Conservation (phyloP, 2,797 vertebrate genomes). For the Falco novaeseelandiae region DNA sequence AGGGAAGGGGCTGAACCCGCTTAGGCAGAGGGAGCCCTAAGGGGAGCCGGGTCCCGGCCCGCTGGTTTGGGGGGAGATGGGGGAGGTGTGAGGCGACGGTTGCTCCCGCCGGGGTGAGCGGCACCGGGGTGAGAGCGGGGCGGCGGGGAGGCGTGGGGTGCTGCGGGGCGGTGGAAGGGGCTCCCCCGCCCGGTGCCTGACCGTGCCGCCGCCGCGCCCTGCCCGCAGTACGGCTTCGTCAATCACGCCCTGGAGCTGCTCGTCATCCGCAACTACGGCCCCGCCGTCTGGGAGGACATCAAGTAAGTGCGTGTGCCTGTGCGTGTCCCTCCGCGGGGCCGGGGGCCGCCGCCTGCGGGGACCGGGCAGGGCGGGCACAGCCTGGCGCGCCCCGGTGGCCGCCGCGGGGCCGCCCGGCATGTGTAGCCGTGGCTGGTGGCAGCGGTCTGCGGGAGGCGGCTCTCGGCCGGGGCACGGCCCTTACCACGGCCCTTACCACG, state of each 20-base stretch:
- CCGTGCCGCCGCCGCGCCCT: neutral
- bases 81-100: neutral
- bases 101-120: neutral
- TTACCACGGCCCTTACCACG: neutral
- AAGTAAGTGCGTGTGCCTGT: conserved; percentile 81
- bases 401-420: neutral
- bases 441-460: neutral
- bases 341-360: neutral
- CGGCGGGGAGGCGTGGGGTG: neutral
- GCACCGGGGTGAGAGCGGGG: too few species aligned
- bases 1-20: neutral
- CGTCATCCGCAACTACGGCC: conserved; percentile 96
- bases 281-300: conserved; percentile 98
- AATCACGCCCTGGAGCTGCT: conserved; percentile 98
- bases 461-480: neutral
- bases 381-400: neutral
- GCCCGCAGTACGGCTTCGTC: conserved; percentile 94
- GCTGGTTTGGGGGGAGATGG: neutral
- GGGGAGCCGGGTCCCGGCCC: neutral
- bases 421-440: fast-evolving
- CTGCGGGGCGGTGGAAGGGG: neutral
- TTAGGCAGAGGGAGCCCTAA: neutral
- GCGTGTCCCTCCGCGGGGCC: neutral
- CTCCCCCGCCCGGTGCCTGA: neutral
- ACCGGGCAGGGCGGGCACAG: too few species aligned